Percentiles rank a stretch among this genome's conserved stretches.
phyloP scores from a whole-genome alignment of 2,113 vertebrate species.

The Motacilla alba region DNA sequence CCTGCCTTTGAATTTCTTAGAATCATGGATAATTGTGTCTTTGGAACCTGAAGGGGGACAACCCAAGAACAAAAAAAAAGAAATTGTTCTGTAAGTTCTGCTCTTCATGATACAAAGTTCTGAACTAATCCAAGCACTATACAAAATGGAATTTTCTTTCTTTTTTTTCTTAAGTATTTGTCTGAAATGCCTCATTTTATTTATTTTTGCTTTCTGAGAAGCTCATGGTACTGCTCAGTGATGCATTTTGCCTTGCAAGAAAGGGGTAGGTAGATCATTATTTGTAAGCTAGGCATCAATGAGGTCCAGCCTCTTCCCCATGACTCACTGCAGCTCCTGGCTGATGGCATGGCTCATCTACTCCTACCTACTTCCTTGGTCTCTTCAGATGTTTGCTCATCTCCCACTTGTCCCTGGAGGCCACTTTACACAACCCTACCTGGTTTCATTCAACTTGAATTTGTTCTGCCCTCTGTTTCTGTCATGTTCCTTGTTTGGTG shows the following conservation, averaged over 20 bases:
- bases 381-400: conserved; percentile 44
- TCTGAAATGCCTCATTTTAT: not conserved
- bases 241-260: not conserved
- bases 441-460: not conserved
- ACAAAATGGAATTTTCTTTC: not conserved
- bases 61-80: not conserved
- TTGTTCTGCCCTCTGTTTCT: not conserved
- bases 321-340: conserved; percentile 42
- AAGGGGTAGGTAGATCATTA: conserved; percentile 3
- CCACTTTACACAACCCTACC: not conserved
- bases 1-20: not conserved
- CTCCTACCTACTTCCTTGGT: conserved; percentile 38
- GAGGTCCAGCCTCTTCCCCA: conserved; percentile 38
- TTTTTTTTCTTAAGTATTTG: not conserved
- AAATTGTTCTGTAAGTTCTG: not conserved
- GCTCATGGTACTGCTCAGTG: not conserved
- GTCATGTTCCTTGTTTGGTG: not conserved
- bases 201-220: not conserved
- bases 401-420: conserved; percentile 19
- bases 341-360: conserved; percentile 47
- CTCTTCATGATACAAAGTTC: not conserved
- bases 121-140: not conserved
- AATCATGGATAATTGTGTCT: not conserved
- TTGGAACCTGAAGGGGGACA: not conserved
- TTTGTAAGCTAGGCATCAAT: conserved; percentile 9